Percentiles rank a stretch among this genome's conserved stretches.
Conservation (phyloP, 2,113 vertebrate species). For the Xenopus laevis region DNA sequence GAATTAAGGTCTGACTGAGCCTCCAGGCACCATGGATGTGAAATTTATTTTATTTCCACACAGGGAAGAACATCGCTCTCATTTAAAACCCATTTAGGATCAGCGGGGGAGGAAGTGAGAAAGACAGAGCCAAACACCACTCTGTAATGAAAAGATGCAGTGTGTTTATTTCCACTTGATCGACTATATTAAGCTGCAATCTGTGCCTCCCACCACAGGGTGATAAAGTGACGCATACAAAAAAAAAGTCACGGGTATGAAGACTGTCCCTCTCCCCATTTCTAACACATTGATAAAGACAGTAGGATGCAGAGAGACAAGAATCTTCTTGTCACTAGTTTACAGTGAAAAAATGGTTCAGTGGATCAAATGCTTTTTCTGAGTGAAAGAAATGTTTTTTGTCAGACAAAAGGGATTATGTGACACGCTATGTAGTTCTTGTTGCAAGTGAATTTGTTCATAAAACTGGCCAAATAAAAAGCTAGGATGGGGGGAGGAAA, state of each 20-base stretch:
- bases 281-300: neutral
- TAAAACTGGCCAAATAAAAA: neutral
- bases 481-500: neutral
- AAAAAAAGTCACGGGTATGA: neutral
- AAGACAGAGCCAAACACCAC: conserved; percentile 38
- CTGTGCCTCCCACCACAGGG: conserved; percentile 17
- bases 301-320: neutral
- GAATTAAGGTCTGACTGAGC: conserved; percentile 42
- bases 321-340: neutral
- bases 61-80: conserved; percentile 45
- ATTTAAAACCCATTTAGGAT: conserved; percentile 47
- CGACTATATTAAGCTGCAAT: conserved; percentile 35
- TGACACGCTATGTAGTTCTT: neutral
- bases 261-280: neutral
- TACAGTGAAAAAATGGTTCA: neutral
- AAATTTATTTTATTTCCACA: conserved; percentile 45
- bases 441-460: no score
- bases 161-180: conserved; percentile 45
- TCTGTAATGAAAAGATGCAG: conserved; percentile 45
- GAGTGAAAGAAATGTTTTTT: neutral
- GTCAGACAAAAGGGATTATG: neutral
- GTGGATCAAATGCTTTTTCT: no score
- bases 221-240: neutral
- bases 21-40: conserved; percentile 34
- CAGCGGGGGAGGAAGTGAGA: conserved; percentile 45